A percentile compares a stretch with the other conserved stretches of the same genome.
Evolutionary conservation across 92 coral and sea anemone species (phyloP).

Genomic region (Umimayanthus kanabou): DNA sequence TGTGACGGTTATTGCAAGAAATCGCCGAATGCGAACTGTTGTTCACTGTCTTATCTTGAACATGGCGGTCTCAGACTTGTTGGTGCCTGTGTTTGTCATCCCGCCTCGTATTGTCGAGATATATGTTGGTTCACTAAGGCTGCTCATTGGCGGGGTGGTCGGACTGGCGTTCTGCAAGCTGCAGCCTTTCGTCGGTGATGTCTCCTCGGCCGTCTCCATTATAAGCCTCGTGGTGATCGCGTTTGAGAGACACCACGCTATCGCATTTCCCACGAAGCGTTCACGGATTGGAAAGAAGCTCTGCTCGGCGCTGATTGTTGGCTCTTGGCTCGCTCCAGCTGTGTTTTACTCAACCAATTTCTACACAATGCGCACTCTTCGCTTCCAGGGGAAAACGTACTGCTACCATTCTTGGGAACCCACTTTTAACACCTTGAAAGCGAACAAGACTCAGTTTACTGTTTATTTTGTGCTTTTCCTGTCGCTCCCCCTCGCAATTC

Average conservation of each 20-base stretch:
- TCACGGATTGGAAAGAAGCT: constrained; percentile 13
- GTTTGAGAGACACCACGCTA: constrained; percentile 16
- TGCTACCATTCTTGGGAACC: constrained; percentile 7
- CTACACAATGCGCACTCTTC: constrained; percentile 10
- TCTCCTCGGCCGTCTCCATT: constrained; percentile 4
- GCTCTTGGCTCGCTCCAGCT: background rate
- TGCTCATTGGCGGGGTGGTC: background rate
- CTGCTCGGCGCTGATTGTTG: background rate
- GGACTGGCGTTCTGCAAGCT: constrained; percentile 23
- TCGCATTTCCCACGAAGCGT: constrained; percentile 10
- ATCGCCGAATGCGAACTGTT: constrained; percentile 25
- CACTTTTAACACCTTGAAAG: background rate
- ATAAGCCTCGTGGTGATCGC: constrained; percentile 8
- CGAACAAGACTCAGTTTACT: background rate
- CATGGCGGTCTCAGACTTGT: constrained; percentile 21
- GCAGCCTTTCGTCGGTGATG: constrained; percentile 6
- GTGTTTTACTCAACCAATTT: constrained; percentile 1
- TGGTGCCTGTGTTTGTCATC: constrained; percentile 14
- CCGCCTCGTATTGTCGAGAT: background rate
- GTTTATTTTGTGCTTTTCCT: constrained; percentile 2
- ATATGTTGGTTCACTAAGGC: background rate
- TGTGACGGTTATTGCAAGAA: constrained; percentile 11
- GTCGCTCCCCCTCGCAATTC: background rate
- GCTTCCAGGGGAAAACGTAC: background rate
- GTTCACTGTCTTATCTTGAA: constrained; percentile 18